phyloP scores from a whole-genome alignment of 2,888 invertebrate genomes.

The Drosophila nr. perissopoda region DNA sequence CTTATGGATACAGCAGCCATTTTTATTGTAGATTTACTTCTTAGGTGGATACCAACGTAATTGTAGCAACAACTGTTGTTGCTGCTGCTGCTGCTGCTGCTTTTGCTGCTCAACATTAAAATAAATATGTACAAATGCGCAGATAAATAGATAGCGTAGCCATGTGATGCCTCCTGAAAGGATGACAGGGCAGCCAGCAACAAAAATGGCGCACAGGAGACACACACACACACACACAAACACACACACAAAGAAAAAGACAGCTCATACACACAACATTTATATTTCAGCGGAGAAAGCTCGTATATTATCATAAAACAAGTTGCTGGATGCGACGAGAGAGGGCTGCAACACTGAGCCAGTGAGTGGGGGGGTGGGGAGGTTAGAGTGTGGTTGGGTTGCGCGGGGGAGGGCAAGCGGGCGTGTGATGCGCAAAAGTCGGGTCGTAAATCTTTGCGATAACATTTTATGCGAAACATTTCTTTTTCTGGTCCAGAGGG shows the following conservation, averaged over 20 bases:
- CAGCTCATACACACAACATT: conserved; percentile 81
- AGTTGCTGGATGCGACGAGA: conserved; percentile 68
- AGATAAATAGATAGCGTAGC: conserved; percentile 68
- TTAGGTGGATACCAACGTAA: conserved; percentile 65
- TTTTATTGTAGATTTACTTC: conserved; percentile 78
- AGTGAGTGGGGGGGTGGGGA: neutral
- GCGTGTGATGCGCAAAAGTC: conserved; percentile 85
- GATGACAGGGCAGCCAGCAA: conserved; percentile 51
- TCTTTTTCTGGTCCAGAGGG: conserved; percentile 82
- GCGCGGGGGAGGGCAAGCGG: conserved; percentile 18
- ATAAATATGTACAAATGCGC: conserved; percentile 82
- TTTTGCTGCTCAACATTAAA: conserved; percentile 73
- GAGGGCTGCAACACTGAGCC: conserved; percentile 29
- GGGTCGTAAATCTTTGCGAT: conserved; percentile 86
- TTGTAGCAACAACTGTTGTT: conserved; percentile 62
- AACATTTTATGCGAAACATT: conserved; percentile 86
- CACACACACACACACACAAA: conserved; percentile 14
- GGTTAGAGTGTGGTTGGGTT: conserved; percentile 40
- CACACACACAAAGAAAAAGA: conserved; percentile 31
- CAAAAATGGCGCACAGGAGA: conserved; percentile 76
- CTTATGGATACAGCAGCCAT: conserved; percentile 73
- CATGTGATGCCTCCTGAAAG: conserved; percentile 64
- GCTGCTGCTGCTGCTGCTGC: conserved; percentile 27
- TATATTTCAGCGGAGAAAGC: conserved; percentile 85
- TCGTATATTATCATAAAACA: conserved; percentile 85